Evolutionary conservation across 2,113 vertebrate genomes (phyloP).

Genomic region (Apistogramma diplotaenia): DNA sequence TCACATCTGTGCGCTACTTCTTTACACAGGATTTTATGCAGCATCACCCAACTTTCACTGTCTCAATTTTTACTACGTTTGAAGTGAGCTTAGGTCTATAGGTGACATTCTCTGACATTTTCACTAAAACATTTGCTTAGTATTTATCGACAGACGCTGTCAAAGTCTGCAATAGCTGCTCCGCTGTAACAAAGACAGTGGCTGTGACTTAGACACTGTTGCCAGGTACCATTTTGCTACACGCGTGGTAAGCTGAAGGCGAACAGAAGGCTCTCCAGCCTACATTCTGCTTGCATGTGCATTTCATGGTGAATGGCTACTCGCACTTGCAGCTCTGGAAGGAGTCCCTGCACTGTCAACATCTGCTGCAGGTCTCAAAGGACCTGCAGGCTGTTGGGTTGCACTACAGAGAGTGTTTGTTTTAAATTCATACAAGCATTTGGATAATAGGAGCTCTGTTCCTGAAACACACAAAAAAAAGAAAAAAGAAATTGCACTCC

Average conservation of each 20-base stretch:
- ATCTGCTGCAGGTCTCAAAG: slow-evolving; percentile 41
- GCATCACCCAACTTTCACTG: not conserved
- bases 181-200: not conserved
- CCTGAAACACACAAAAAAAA: not conserved
- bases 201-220: not conserved
- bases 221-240: not conserved
- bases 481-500: not conserved
- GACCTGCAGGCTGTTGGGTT: slow-evolving; percentile 15
- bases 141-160: not conserved
- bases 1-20: not conserved
- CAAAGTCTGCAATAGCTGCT: not conserved
- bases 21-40: not conserved
- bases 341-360: slow-evolving; percentile 21
- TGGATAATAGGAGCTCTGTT: slow-evolving; percentile 7
- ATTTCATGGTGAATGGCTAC: slow-evolving; percentile 1
- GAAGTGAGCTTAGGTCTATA: not conserved
- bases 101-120: slow-evolving; percentile 3
- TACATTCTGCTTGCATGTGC: slow-evolving; percentile 21
- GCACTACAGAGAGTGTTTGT: not conserved
- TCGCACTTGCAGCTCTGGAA: slow-evolving; percentile 27
- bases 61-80: not conserved
- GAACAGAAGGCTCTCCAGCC: slow-evolving; percentile 16
- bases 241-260: not conserved
- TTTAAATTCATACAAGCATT: slow-evolving; percentile 18
- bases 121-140: not conserved